Conservation (phyloP, 37 sponge, comb jelly and placozoan species). For the Ianthella basta region DNA sequence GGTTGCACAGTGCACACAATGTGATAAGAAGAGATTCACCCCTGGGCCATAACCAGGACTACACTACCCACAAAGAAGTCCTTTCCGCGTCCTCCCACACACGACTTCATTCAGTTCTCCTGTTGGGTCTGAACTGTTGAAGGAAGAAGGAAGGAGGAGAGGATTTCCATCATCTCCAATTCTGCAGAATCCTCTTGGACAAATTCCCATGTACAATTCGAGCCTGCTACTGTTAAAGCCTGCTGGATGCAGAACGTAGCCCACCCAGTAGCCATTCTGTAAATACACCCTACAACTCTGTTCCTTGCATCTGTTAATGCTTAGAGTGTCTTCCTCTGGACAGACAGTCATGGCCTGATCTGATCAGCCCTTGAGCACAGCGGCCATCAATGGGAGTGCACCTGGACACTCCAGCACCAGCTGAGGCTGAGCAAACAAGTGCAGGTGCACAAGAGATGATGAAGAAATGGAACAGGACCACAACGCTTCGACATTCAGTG, state of each 20-base stretch:
- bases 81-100: conserved; percentile 23
- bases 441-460: no score
- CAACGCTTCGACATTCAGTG: no score
- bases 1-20: conserved; percentile 21
- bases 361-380: no score
- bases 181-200: not conserved
- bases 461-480: no score
- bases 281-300: not conserved
- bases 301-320: no score
- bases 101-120: not conserved
- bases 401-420: no score
- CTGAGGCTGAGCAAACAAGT: no score
- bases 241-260: not conserved
- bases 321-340: no score
- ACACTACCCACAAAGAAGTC: conserved; percentile 12
- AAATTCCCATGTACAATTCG: not conserved
- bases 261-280: not conserved
- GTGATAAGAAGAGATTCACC: conserved; percentile 12
- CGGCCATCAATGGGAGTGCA: no score
- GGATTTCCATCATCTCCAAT: not conserved
- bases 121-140: not conserved
- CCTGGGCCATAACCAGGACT: conserved; percentile 13
- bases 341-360: no score
- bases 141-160: not conserved
- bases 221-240: not conserved